Conservation (phyloP, 2,113 vertebrate genomes). For the Hypanus sabinus region DNA sequence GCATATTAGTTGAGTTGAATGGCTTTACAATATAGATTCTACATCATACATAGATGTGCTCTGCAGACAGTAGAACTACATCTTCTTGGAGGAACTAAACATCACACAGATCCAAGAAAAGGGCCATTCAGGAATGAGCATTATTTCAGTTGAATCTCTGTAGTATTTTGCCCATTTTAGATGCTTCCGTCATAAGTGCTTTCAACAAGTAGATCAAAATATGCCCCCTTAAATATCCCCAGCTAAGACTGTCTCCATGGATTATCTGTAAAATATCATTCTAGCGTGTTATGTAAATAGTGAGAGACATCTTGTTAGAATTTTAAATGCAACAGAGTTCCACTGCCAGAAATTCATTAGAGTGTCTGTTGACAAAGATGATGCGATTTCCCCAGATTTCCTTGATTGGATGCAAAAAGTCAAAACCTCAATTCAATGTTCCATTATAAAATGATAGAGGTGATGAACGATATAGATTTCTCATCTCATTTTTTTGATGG, state of each 20-base stretch:
- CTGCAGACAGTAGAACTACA: too few relatives aligned
- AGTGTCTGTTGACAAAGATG: conserved; percentile 36
- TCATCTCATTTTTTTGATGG: conserved; percentile 34
- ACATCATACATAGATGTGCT: too few relatives aligned
- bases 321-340: conserved; percentile 32
- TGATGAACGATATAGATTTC: conserved; percentile 36
- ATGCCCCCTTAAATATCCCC: background rate
- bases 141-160: background rate
- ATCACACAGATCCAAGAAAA: too few relatives aligned
- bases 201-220: background rate
- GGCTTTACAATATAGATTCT: too few relatives aligned
- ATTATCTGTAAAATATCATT: conserved; percentile 26
- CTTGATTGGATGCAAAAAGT: conserved; percentile 27
- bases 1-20: too few relatives aligned
- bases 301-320: conserved; percentile 35
- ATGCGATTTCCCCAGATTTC: conserved; percentile 22
- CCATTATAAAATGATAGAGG: conserved; percentile 37
- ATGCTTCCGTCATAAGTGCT: background rate
- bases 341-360: conserved; percentile 32
- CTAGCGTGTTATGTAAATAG: conserved; percentile 30
- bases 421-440: conserved; percentile 37
- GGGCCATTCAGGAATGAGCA: too few relatives aligned
- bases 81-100: too few relatives aligned
- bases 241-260: background rate
- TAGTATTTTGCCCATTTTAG: background rate